Conservation (phyloP, 2,113 vertebrate species). For the Xiphorhynchus elegans region DNA sequence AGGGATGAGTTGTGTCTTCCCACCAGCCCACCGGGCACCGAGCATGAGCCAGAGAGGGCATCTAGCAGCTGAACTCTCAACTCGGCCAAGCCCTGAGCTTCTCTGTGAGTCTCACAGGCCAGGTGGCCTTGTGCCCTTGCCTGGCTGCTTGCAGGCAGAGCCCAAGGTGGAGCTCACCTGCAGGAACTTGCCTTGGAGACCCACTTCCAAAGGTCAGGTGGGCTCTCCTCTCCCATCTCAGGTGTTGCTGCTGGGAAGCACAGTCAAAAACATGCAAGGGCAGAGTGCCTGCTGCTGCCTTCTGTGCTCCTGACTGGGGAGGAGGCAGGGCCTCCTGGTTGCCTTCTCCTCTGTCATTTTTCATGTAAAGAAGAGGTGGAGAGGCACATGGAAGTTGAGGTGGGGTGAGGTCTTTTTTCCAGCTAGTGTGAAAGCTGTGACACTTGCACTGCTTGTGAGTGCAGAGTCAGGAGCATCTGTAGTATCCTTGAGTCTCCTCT, state of each 20-base stretch:
- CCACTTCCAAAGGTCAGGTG: rapidly evolving
- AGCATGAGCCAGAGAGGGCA: background rate
- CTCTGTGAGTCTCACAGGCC: rapidly evolving
- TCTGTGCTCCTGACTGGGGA: background rate
- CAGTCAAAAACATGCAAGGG: background rate
- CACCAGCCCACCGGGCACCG: rapidly evolving
- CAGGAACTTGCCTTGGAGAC: background rate
- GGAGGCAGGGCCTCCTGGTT: background rate
- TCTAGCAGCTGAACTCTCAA: background rate
- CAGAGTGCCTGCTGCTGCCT: background rate
- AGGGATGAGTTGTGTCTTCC: background rate
- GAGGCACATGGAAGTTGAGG: rapidly evolving
- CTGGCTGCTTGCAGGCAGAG: background rate
- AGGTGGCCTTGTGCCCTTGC: rapidly evolving
- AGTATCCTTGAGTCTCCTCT: background rate
- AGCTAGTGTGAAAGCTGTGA: background rate
- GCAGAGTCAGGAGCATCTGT: background rate
- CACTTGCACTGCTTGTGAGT: background rate
- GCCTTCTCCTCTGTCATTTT: background rate
- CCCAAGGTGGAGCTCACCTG: background rate
- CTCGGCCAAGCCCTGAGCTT: background rate
- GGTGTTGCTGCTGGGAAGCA: background rate
- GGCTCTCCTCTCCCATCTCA: background rate
- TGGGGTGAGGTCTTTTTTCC: background rate
- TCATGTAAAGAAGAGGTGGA: background rate